Base-by-base conservation (phyloP, 2,113 vertebrate species). In the Oreochromis spilurus region DNA sequence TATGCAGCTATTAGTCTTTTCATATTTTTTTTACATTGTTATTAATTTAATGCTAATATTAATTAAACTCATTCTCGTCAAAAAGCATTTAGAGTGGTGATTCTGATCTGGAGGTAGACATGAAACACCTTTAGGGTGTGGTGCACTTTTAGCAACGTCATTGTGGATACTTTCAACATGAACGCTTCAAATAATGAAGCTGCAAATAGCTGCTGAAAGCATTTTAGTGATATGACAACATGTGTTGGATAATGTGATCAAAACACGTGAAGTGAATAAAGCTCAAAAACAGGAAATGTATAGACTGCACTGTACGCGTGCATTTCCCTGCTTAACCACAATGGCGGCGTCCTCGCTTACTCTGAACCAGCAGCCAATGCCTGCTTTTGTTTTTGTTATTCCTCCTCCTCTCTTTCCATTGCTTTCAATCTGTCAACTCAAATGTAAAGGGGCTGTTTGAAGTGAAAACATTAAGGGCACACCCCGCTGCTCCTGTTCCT, bases 401-500 rank as follows among this genome's bases (percentile, higher is more conserved):
- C 81, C 75, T 87, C 54, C 70, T 83, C 75, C 29, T 67, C 84
- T 84, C 58, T 84, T 82, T 82, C 77, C 53, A 79, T 85, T 58
- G 75, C 52, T 77, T 79, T 85, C 88, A 86, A 48, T 82, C 83
- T 85, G 84, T 80, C 89, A 86, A 85, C 78, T 81, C 34, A 9
- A 86, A 88, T 38, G 79, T 82, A 79, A 90, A 90, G 77, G 34
- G 58, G 79, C 65, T 62, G 87, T 96, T 95, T 96, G 90, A 94
- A 94, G 91, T 90, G 87, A 89, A 91, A 93, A 95, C 88, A 96
- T 95, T 89, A 96, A 96, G 91, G 88, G 55, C 84, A 84, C 80
- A 89, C 84, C 90, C 94, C 3, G 26, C 90, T 79, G 82, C 77
- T 40, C 9, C 67, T 21, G 31, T n/a, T 87, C 60, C 75, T 17